Base-by-base conservation (phyloP, 2,113 vertebrate species). In the Semnopithecus entellus region DNA sequence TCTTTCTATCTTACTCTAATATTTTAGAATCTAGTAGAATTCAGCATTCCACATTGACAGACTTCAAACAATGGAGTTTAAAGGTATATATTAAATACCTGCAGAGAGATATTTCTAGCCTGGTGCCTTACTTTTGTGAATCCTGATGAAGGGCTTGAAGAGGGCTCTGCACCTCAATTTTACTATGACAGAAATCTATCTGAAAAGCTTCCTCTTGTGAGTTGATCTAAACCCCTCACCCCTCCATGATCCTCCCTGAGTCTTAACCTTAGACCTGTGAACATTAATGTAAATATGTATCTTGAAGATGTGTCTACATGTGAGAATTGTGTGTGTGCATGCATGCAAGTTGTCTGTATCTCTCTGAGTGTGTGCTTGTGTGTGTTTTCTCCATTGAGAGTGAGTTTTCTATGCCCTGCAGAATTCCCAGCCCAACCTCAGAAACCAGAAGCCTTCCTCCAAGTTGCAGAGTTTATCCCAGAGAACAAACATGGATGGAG, bases 51-150 rank as follows among this genome's bases (percentile, higher is more conserved):
- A 90, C 61, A 68, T 1, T 38, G 38, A 68, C 14, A 90, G 30
- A 78, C 20, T 81, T 92, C 25, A 94, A 91, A 89, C 30, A 86
- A 90, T 23, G 78, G 6, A 94, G 70, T 52, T 97, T 81, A 97
- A 96, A 95, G 38, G 73, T 57, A 80, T 86, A 93, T 81, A 84
- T 75, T 90, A 84, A 86, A 76, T 43, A 82, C 22, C 30, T 55
- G 17, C 43, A 57, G 17, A 57, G 25, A 93, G 10, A 14, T 76
- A n/a, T 88, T 73, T 6, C 57, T 85, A 40, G 57, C 38, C 20
- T 92, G 68, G 16, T 6, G 8, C 68, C 25, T 91, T 76, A 75
- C 3, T 9, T 30, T 85, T 20, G 20, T 11, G 30, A 91, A 91
- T 89, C 7, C 35, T 35, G 27, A 8, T 45, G 50, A 79, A 68